A percentile compares a stretch with the other conserved stretches of the same genome.
These are phyloP conservation scores for Pseudomyrmex concolor DNA, from an alignment of 1,140 invertebrate genomes.

Conservation along the genomic window DNA sequence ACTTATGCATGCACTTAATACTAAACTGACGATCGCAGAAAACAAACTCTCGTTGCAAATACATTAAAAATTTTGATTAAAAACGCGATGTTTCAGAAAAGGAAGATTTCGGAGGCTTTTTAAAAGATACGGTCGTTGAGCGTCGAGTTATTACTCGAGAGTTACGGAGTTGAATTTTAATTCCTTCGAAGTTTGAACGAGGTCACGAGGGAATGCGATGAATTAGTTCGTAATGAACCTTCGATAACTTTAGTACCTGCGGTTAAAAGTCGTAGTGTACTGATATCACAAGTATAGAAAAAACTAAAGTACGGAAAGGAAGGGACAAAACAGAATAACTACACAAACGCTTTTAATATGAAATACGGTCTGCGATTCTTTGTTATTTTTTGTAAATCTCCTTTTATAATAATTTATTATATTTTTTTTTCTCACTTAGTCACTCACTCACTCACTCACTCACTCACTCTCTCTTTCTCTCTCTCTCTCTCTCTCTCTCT, in stretches of 20 bases:
- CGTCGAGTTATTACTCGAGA: slow-evolving; percentile 49
- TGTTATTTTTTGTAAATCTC: neutral
- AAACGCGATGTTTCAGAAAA: slow-evolving; percentile 29
- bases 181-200: slow-evolving; percentile 58
- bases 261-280: slow-evolving; percentile 33
- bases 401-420: neutral
- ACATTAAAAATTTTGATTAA: slow-evolving; percentile 38
- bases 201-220: slow-evolving; percentile 52
- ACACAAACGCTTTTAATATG: neutral
- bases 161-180: slow-evolving; percentile 62
- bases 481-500: neutral
- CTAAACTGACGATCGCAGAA: neutral
- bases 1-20: neutral
- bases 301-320: neutral
- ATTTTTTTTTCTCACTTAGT: no score
- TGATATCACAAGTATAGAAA: slow-evolving; percentile 23
- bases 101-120: slow-evolving; percentile 30
- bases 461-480: no score
- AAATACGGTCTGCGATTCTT: no score
- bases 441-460: no score
- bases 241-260: slow-evolving; percentile 57
- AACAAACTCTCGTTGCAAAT: neutral
- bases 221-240: slow-evolving; percentile 61
- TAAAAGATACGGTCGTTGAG: slow-evolving; percentile 43
- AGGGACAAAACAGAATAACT: neutral